These are phyloP conservation scores for Agriopis aurantiaria DNA, from an alignment of 2,888 invertebrate genomes.

Conservation along the genomic window DNA sequence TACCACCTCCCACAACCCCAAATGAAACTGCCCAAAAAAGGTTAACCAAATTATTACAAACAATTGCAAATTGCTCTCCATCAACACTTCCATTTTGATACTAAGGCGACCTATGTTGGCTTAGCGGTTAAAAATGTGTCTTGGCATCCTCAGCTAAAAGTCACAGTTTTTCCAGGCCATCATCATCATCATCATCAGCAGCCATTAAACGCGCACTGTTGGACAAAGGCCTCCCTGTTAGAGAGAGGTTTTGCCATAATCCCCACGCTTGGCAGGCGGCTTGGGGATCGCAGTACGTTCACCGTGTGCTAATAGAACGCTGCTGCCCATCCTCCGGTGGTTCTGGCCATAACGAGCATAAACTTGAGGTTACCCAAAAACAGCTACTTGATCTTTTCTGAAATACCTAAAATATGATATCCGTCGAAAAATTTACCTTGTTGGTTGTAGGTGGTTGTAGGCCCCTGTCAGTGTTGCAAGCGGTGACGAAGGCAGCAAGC, in stretches of 20 bases:
- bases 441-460: constrained; percentile 53
- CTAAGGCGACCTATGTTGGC: neutral
- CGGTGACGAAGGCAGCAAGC: constrained; percentile 92
- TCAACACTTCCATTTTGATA: neutral
- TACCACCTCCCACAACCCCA: constrained; percentile 1
- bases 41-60: neutral
- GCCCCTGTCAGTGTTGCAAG: constrained; percentile 90
- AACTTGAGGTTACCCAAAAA: neutral
- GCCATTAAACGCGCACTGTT: no score
- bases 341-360: neutral
- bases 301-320: no score
- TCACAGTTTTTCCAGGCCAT: neutral
- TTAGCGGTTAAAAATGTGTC: neutral
- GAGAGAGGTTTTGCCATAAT: no score
- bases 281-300: no score
- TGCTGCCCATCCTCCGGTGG: no score
- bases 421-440: constrained; percentile 49
- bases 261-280: no score
- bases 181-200: no score
- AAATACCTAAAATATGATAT: no score
- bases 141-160: neutral
- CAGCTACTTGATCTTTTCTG: no score
- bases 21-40: constrained; percentile 9
- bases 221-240: no score
- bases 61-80: neutral